Evolutionary conservation across 2,113 vertebrate genomes (phyloP).

Genomic region (Solea solea): DNA sequence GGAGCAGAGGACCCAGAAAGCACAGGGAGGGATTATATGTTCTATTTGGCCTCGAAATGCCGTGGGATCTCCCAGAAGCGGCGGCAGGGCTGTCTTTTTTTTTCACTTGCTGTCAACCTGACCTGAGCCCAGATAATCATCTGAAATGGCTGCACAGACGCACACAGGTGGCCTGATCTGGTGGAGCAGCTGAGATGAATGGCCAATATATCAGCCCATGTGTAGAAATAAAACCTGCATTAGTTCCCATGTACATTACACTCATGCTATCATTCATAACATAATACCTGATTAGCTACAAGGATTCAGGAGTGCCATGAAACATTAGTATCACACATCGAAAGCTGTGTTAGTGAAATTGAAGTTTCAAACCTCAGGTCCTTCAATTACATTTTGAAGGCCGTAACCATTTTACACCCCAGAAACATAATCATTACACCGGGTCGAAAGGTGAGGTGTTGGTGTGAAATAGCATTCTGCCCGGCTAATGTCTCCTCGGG

Average conservation of each 20-base stretch:
- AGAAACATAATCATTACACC: conserved; percentile 34
- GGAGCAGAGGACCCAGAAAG: neutral
- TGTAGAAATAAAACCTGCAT: no score
- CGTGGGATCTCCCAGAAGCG: neutral
- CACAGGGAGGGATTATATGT: neutral
- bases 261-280: neutral
- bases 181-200: neutral
- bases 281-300: neutral
- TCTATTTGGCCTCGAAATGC: neutral
- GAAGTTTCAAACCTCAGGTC: conserved; percentile 7
- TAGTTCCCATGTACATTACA: no score
- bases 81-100: no score
- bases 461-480: conserved; percentile 39
- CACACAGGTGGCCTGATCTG: neutral
- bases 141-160: neutral
- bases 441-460: conserved; percentile 37
- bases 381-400: conserved; percentile 36
- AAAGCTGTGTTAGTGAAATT: neutral
- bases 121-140: no score
- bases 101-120: no score
- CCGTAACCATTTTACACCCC: conserved; percentile 45
- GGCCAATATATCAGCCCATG: no score
- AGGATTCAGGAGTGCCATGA: neutral
- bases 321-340: conserved; percentile 1
- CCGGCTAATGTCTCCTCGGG: conserved; percentile 32